phyloP scores from a whole-genome alignment of 2,888 invertebrate genomes.

The Abrostola tripartita region DNA sequence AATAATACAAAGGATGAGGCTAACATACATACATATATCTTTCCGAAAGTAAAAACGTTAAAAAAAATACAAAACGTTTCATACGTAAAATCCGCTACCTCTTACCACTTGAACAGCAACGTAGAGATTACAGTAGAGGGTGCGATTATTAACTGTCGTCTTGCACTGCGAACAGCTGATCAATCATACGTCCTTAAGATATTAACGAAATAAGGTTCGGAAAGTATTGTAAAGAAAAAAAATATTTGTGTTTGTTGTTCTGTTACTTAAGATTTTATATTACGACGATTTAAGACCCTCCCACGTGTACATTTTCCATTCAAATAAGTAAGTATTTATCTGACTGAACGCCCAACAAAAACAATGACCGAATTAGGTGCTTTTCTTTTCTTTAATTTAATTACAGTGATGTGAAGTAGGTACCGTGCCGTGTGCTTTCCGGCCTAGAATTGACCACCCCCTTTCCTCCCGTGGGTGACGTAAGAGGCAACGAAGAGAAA shows the following conservation, averaged over 20 bases:
- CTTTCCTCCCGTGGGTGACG: too few relatives aligned
- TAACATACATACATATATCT: too few relatives aligned
- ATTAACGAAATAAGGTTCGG: conserved; percentile 61
- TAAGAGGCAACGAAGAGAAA: too few relatives aligned
- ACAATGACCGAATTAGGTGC: too few relatives aligned
- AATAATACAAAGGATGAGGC: too few relatives aligned
- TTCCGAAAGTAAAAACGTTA: neutral
- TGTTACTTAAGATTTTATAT: neutral
- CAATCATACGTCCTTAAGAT: conserved; percentile 78
- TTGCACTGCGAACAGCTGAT: conserved; percentile 80
- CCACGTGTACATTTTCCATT: too few relatives aligned
- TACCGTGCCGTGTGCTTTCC: too few relatives aligned
- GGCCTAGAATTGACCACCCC: too few relatives aligned
- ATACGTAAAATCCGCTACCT: conserved; percentile 30
- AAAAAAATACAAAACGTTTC: neutral
- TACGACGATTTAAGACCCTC: neutral
- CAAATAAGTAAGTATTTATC: too few relatives aligned
- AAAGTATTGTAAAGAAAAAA: conserved; percentile 41
- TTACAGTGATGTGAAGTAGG: too few relatives aligned
- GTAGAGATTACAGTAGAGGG: conserved; percentile 65
- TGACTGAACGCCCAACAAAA: too few relatives aligned
- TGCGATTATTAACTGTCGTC: conserved; percentile 86
- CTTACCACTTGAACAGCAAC: conserved; percentile 29
- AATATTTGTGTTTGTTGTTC: conserved; percentile 45
- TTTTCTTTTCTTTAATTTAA: too few relatives aligned